Conservation (phyloP, 2,113 vertebrate species). For the Tenrec ecaudatus region DNA sequence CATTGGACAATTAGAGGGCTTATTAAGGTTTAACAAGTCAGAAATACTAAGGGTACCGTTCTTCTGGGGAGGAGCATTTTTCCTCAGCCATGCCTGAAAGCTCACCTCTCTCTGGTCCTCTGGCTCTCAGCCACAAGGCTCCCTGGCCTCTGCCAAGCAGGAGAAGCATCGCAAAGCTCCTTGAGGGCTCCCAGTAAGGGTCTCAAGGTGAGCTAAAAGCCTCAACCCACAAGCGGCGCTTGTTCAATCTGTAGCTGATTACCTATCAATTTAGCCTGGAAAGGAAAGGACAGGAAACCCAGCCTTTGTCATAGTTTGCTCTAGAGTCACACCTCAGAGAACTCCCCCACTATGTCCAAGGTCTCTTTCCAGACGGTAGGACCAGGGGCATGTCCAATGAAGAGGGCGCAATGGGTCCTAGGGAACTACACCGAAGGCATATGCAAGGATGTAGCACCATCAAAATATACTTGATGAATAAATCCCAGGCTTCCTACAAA, state of each 20-base stretch:
- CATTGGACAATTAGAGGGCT: too few species aligned
- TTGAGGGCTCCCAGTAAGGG: too few species aligned
- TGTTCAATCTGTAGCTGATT: conserved; percentile 69
- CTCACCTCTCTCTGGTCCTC: too few species aligned
- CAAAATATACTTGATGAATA: neutral
- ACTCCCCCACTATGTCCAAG: neutral
- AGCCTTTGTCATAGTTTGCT: neutral
- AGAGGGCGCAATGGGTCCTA: conserved; percentile 1
- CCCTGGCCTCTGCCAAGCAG: too few species aligned
- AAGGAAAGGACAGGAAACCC: conserved; percentile 51
- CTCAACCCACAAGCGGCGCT: conserved; percentile 78
- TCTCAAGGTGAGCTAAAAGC: too few species aligned
- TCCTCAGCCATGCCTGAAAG: neutral
- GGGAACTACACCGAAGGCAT: neutral
- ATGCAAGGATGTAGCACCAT: neutral
- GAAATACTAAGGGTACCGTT: too few species aligned
- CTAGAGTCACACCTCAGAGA: neutral
- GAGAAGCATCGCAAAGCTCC: too few species aligned
- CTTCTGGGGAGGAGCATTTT: too few species aligned
- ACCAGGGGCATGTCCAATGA: neutral
- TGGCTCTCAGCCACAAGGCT: too few species aligned
- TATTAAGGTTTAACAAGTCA: too few species aligned
- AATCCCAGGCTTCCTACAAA: neutral
- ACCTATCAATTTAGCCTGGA: conserved; percentile 56
- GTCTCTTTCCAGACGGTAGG: neutral